phyloP scores from a whole-genome alignment of 2,113 vertebrate genomes.

The Bubo bubo region DNA sequence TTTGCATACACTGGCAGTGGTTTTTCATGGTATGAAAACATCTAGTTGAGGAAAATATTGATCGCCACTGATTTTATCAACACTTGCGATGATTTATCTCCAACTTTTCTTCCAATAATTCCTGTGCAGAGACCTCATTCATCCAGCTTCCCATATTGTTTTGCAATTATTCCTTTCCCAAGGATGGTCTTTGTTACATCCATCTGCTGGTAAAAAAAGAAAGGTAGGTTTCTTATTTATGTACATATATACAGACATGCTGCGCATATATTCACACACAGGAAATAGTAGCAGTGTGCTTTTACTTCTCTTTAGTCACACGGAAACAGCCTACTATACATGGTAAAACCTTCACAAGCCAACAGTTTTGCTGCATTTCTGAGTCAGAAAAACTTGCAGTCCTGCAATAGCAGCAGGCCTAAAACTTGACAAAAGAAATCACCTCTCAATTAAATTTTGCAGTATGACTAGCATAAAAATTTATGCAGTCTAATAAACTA shows the following conservation, averaged over 20 bases:
- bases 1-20: not conserved
- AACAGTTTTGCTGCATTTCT: not conserved
- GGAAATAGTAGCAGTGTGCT: not conserved
- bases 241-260: no score
- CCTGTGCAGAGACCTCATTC: not conserved
- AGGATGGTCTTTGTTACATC: not conserved
- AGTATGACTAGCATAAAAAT: not conserved
- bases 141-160: not conserved
- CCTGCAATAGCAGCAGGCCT: not conserved
- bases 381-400: not conserved
- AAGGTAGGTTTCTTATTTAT: not conserved
- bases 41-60: not conserved
- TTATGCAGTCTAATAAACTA: not conserved
- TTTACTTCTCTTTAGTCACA: not conserved
- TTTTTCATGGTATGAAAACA: not conserved
- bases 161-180: not conserved
- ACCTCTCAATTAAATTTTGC: not conserved
- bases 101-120: not conserved
- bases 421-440: not conserved
- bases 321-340: not conserved
- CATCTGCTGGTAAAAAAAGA: not conserved
- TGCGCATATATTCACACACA: accelerated
- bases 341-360: not conserved
- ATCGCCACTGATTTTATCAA: not conserved
- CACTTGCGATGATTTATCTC: not conserved